These are phyloP conservation scores for Phengaris alcon DNA, from an alignment of 2,888 invertebrate genomes.

Conservation along the genomic window DNA sequence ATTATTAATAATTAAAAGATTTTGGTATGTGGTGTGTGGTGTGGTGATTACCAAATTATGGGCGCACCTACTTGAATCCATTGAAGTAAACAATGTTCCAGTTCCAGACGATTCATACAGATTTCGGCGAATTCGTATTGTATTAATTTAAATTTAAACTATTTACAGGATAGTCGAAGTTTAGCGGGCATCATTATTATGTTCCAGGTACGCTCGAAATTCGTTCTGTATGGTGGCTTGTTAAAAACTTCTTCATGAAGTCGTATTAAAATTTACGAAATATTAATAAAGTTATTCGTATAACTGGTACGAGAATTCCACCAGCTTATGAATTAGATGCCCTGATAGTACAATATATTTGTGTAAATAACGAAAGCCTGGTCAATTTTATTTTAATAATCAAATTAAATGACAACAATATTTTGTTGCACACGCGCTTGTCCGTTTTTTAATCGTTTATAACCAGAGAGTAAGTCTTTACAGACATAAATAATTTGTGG, in stretches of 20 bases:
- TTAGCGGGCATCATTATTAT: slow-evolving; percentile 19
- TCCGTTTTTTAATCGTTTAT: not conserved
- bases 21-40: no score
- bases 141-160: slow-evolving; percentile 18
- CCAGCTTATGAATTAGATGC: no score
- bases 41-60: no score
- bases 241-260: slow-evolving; percentile 20
- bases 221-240: slow-evolving; percentile 17
- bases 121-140: not conserved
- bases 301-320: not conserved
- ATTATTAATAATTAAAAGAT: no score
- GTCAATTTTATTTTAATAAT: no score
- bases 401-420: no score
- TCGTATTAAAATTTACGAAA: not conserved
- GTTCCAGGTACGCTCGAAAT: slow-evolving; percentile 20
- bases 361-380: no score
- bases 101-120: not conserved
- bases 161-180: slow-evolving; percentile 23
- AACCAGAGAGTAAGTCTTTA: not conserved
- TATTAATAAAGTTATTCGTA: slow-evolving; percentile 18
- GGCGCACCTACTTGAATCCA: not conserved
- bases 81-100: not conserved
- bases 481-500: no score
- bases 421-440: not conserved
- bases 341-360: no score